Percentiles rank a stretch among this genome's conserved stretches.
Evolutionary conservation across 30 jellyfish, hydroid and myxozoan genomes (phyloP).

Genomic region (Cassiopea andromeda): DNA sequence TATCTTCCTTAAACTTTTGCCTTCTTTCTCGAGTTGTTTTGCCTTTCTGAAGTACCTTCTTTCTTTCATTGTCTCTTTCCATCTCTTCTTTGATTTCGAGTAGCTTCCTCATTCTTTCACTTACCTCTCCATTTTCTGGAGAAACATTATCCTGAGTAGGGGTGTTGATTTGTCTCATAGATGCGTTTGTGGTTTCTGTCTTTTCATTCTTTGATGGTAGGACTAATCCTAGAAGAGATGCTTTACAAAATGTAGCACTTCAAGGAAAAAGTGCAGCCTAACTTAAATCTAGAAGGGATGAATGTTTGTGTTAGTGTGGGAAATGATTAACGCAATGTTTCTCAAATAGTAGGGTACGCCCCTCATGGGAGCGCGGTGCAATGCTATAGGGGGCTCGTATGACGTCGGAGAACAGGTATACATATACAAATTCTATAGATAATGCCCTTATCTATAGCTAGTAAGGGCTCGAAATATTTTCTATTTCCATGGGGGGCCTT

Average conservation of each 20-base stretch:
- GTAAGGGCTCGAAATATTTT: too few relatives aligned
- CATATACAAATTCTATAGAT: too few relatives aligned
- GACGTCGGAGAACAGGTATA: too few relatives aligned
- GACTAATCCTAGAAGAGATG: neutral
- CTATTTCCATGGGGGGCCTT: too few relatives aligned
- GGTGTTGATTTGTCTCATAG: neutral
- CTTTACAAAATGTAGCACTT: neutral
- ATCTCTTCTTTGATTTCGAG: constrained; percentile 67
- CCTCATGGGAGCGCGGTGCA: too few relatives aligned
- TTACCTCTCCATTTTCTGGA: neutral
- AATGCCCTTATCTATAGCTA: too few relatives aligned
- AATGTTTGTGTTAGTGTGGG: too few relatives aligned
- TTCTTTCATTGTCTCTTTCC: constrained; percentile 55
- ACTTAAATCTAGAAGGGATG: too few relatives aligned
- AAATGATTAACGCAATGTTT: too few relatives aligned
- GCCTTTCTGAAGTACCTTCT: constrained; percentile 29
- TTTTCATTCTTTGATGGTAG: neutral
- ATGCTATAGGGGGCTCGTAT: too few relatives aligned
- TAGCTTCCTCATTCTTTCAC: constrained; percentile 36
- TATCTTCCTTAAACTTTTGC: constrained; percentile 35
- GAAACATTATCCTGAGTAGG: neutral
- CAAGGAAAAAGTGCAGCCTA: too few relatives aligned
- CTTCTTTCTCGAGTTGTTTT: constrained; percentile 42
- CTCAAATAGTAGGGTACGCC: too few relatives aligned
- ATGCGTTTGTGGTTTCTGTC: neutral